Base-by-base conservation (phyloP, 92 coral and sea anemone genomes). In the Epizoanthus rinbou region DNA sequence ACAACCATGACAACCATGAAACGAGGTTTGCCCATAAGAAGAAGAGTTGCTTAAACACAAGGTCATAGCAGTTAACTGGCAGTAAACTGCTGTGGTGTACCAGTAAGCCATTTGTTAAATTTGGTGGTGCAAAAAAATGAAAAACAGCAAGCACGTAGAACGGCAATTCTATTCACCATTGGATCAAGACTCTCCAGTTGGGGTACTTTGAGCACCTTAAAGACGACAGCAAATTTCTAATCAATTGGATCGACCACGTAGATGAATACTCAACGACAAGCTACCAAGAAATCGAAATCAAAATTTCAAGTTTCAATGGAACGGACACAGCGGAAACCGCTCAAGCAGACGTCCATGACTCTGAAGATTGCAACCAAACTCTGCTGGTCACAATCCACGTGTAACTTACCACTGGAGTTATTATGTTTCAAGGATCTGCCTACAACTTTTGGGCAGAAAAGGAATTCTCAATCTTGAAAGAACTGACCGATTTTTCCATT, bases 401-500 rank as follows among this genome's bases (percentile, higher is more conserved):
- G 8, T 35, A 69, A 22, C 74, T 69, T 35, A 69, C 74, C n/a
- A 69, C 74, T 69, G 74, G 74, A 17, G 74, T 69, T 69, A 37
- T 47, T 8, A 47, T 35, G 74, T 23, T 69, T 10, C 74, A 69
- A 69, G 74, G 54, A 37, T 69, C 74, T n/a, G 39, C 74, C 18
- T 35, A 69, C 24, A 39, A 69, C 39, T 69, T 69, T 52, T 69
- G 74, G 74, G 21, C 52, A 35, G 74, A 35, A 69, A 69, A 69
- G 21, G 74, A 35, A 69, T 69, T 69, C 74, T 54, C 74, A 16
- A 69, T 69, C 11, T 52, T 69, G 39, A 45, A 69, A 69, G 74
- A 69, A 52, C 18, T 69, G 18, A 52, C 45, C 19, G 19, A 52
- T 37, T 52, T 8, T 22, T 23, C 74, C 2, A 35, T 39, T 52